Percentiles rank a stretch among this genome's conserved stretches.
These are phyloP conservation scores for Epinephelus malabaricus DNA, from an alignment of 2,797 vertebrate species.

Conservation along the genomic window DNA sequence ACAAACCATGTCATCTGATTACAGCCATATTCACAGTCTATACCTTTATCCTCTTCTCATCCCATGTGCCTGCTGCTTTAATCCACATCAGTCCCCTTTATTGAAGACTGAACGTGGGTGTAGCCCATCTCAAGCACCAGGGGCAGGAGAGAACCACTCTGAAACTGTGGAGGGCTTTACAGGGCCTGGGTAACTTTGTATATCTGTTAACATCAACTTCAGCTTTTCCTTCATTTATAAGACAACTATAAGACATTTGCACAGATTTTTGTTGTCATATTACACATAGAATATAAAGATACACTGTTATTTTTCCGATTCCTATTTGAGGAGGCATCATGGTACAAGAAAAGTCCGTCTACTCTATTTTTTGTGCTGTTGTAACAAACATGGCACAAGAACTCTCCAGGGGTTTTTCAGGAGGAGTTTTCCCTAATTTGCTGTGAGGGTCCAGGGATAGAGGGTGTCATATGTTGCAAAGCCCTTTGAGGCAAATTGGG, in stretches of 20 bases:
- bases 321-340: background rate
- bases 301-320: background rate
- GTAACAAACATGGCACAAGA: no score
- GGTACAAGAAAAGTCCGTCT: background rate
- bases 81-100: background rate
- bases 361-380: background rate
- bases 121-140: slow-evolving; percentile 52
- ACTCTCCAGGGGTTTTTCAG: no score
- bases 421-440: no score
- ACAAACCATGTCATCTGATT: slow-evolving; percentile 34
- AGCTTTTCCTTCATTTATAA: background rate
- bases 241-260: background rate
- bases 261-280: background rate
- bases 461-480: no score
- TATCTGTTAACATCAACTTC: background rate
- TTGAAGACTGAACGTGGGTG: background rate
- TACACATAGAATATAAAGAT: background rate
- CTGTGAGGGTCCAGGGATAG: no score
- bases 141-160: slow-evolving; percentile 69
- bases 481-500: no score
- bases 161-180: background rate
- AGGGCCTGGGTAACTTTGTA: background rate
- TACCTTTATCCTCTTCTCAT: slow-evolving; percentile 3
- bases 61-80: slow-evolving; percentile 13
- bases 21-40: slow-evolving; percentile 18